Percentiles rank a stretch among this genome's conserved stretches.
phyloP scores from a whole-genome alignment of 1,140 invertebrate species.

The Heliothis virescens region DNA sequence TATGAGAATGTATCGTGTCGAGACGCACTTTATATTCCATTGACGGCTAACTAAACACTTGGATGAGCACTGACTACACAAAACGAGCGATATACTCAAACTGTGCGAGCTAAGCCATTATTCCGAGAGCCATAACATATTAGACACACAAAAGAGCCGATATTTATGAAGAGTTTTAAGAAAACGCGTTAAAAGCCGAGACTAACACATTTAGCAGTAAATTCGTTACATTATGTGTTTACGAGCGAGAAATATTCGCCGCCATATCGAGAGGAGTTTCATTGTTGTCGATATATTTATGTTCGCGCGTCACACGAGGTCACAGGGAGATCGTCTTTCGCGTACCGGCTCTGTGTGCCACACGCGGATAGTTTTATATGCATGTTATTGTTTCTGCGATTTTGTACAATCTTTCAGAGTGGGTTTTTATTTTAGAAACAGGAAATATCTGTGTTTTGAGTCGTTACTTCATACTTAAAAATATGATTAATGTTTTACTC shows the following conservation, averaged over 20 bases:
- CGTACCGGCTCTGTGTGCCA: not conserved
- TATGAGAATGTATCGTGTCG: not conserved
- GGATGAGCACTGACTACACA: not conserved
- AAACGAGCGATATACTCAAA: not conserved
- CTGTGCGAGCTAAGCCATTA: not conserved
- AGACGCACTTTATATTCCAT: not conserved
- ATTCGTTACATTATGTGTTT: constrained; percentile 3
- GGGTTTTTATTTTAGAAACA: too few species aligned
- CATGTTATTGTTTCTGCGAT: too few species aligned
- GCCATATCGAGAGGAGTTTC: not conserved
- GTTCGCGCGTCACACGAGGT: not conserved
- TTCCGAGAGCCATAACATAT: not conserved
- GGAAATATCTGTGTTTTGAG: too few species aligned
- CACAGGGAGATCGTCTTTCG: not conserved
- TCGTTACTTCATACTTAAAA: too few species aligned
- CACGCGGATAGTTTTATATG: too few species aligned
- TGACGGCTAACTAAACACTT: not conserved
- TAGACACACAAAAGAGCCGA: too few species aligned
- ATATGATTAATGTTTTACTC: too few species aligned
- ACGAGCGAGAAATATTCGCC: not conserved
- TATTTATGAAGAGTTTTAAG: constrained; percentile 1
- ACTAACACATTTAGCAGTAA: constrained; percentile 18
- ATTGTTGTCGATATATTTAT: constrained; percentile 14
- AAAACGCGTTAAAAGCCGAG: not conserved
- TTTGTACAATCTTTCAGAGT: too few species aligned